Conservation (phyloP, 2,888 invertebrate genomes). For the Lasioglossum oenotherae region DNA sequence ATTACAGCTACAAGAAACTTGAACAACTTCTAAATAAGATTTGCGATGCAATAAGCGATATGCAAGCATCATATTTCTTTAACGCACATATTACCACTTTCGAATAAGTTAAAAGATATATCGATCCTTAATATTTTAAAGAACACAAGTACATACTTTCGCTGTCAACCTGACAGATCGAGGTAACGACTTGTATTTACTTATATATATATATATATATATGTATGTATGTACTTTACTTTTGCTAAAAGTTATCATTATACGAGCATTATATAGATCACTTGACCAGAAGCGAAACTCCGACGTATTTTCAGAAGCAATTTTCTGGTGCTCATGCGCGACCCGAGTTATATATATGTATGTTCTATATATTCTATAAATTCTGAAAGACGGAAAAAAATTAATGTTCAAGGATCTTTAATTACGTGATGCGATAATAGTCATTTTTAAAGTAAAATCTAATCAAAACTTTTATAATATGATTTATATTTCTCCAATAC, state of each 20-base stretch:
- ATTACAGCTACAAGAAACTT: slow-evolving; percentile 40
- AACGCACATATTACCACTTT: slow-evolving; percentile 25
- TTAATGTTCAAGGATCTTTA: not conserved
- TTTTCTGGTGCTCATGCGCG: not conserved
- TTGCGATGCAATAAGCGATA: slow-evolving; percentile 35
- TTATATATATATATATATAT: not conserved
- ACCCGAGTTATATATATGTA: not conserved
- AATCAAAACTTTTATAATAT: not conserved
- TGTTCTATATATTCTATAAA: not conserved
- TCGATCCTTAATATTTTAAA: slow-evolving; percentile 27
- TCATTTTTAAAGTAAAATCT: not conserved
- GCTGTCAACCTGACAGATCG: slow-evolving; percentile 47
- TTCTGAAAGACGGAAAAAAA: too few species aligned
- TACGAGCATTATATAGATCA: not conserved
- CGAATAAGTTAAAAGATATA: not conserved
- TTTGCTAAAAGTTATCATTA: slow-evolving; percentile 8
- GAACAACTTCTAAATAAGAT: slow-evolving; percentile 21
- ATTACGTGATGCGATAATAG: not conserved
- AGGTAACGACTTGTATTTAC: not conserved
- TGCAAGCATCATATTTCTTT: slow-evolving; percentile 38
- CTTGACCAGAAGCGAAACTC: not conserved
- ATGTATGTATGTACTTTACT: slow-evolving; percentile 32
- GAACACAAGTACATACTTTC: slow-evolving; percentile 33
- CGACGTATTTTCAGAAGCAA: not conserved
- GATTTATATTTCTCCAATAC: not conserved